Evolutionary conservation across 1,140 invertebrate genomes (phyloP).

Genomic region (Eupeodes corollae): DNA sequence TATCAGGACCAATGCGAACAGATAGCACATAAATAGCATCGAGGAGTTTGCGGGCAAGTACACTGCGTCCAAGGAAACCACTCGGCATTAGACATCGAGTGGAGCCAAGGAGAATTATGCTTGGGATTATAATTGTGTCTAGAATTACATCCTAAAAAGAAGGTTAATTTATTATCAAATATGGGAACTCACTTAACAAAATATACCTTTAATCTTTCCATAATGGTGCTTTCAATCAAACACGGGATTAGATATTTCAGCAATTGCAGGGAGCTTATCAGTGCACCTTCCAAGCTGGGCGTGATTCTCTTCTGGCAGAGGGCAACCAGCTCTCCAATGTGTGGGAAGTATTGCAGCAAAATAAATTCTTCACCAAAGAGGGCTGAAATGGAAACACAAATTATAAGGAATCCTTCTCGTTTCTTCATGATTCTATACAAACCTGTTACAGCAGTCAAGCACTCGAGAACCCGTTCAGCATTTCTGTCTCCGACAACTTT

Average conservation of each 20-base stretch:
- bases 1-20: slow-evolving; percentile 68
- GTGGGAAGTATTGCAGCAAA: slow-evolving; percentile 86
- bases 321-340: slow-evolving; percentile 72
- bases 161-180: too few species aligned
- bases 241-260: slow-evolving; percentile 70
- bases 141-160: slow-evolving; percentile 53
- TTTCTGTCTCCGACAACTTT: slow-evolving; percentile 66
- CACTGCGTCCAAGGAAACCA: slow-evolving; percentile 56
- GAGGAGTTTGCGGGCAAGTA: slow-evolving; percentile 66
- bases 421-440: slow-evolving; percentile 20
- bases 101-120: slow-evolving; percentile 59
- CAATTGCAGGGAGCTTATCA: slow-evolving; percentile 73
- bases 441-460: slow-evolving; percentile 65
- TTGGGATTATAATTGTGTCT: slow-evolving; percentile 66
- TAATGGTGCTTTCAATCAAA: slow-evolving; percentile 71
- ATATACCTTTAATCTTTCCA: slow-evolving; percentile 70
- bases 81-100: slow-evolving; percentile 66
- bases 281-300: slow-evolving; percentile 71
- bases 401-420: not conserved
- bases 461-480: slow-evolving; percentile 74
- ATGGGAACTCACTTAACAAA: too few species aligned
- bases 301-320: slow-evolving; percentile 68
- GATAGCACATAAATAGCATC: slow-evolving; percentile 70
- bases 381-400: slow-evolving; percentile 40
- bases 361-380: slow-evolving; percentile 91